A percentile compares a stretch with the other conserved stretches of the same genome.
Evolutionary conservation across 2,797 vertebrate genomes (phyloP).

Genomic region (Erithacus rubecula): DNA sequence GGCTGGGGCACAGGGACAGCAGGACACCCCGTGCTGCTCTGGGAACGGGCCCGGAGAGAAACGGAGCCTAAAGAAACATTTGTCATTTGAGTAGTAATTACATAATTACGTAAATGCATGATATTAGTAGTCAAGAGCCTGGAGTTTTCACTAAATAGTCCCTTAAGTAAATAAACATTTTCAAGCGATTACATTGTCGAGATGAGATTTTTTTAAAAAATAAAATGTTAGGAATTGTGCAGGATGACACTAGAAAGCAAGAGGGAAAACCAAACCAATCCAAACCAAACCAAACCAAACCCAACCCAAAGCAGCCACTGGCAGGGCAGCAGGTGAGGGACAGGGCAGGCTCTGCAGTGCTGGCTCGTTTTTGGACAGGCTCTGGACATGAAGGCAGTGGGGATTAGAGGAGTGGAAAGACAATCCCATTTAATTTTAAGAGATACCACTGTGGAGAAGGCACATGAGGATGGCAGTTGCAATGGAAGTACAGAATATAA

Average conservation of each 20-base stretch:
- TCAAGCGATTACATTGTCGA: constrained; percentile 60
- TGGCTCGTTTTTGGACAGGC: rapidly evolving
- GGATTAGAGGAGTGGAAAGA: constrained; percentile 39
- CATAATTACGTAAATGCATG: constrained; percentile 69
- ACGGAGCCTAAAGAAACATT: constrained; percentile 37
- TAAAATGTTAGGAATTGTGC: not conserved
- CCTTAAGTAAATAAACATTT: constrained; percentile 74
- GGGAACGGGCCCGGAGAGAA: not conserved
- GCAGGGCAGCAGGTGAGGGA: rapidly evolving
- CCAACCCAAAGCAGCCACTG: rapidly evolving
- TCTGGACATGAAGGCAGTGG: not conserved
- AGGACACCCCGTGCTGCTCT: not conserved
- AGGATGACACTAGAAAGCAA: not conserved
- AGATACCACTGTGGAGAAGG: constrained; percentile 44
- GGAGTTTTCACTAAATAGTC: constrained; percentile 75
- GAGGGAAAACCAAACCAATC: not conserved
- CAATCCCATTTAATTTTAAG: constrained; percentile 52
- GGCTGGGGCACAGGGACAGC: not conserved
- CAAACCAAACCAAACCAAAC: not conserved
- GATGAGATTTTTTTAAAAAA: not conserved
- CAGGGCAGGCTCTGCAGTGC: not conserved
- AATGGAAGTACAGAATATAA: not conserved
- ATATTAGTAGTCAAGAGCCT: constrained; percentile 74
- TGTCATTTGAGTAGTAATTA: constrained; percentile 71
- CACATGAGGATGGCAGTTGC: constrained; percentile 21